phyloP scores from a whole-genome alignment of 2,797 vertebrate species.

The Cirrhinus mrigala region DNA sequence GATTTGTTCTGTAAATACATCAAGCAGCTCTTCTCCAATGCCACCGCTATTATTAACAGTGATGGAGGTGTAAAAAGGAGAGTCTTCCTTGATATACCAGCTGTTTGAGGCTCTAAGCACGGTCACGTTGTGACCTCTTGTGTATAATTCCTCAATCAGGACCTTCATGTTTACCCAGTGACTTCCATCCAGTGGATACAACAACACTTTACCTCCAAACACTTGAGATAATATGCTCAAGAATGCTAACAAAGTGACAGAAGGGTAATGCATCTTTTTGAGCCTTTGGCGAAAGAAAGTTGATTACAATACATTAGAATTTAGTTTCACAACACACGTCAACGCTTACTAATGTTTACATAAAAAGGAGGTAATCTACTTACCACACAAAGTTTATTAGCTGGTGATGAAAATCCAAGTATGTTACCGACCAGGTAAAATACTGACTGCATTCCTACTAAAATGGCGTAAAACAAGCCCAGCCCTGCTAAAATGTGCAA shows the following conservation, averaged over 20 bases:
- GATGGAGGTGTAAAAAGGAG: conserved; percentile 53
- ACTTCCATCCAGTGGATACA: conserved; percentile 62
- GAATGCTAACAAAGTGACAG: conserved; percentile 20
- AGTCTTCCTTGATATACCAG: conserved; percentile 56
- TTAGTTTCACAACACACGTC: background rate
- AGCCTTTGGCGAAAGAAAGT: conserved; percentile 25
- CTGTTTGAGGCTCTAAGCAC: conserved; percentile 55
- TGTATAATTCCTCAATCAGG: conserved; percentile 55
- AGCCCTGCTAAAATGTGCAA: background rate
- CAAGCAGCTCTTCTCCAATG: background rate
- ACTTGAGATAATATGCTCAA: conserved; percentile 31
- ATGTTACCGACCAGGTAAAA: background rate
- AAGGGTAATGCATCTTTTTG: conserved; percentile 35
- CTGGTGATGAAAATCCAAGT: background rate
- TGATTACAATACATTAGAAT: background rate
- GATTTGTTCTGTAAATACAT: background rate
- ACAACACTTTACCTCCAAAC: conserved; percentile 54
- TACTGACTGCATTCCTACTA: background rate
- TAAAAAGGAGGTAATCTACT: background rate
- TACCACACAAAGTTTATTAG: conserved; percentile 1
- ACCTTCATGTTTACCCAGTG: conserved; percentile 66
- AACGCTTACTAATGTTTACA: background rate
- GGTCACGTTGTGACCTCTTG: conserved; percentile 58
- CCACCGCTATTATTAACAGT: conserved; percentile 14
- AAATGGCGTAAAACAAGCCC: background rate